phyloP scores from a whole-genome alignment of 1,140 invertebrate species.

The Pseudomyrmex sp. region DNA sequence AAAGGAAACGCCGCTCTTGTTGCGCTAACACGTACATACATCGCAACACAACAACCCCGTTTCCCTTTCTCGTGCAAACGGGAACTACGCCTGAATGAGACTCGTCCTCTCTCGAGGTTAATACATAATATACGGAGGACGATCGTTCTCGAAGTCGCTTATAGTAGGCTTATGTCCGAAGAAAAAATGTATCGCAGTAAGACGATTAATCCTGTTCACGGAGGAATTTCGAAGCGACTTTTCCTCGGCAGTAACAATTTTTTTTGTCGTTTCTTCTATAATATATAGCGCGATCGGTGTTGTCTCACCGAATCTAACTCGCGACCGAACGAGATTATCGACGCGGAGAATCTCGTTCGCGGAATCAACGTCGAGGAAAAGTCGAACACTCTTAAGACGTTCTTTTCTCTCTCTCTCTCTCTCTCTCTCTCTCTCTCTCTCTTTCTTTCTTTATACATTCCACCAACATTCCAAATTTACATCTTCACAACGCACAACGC shows the following conservation, averaged over 20 bases:
- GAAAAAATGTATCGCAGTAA: conserved; percentile 18
- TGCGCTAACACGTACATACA: not conserved
- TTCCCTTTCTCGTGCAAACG: not conserved
- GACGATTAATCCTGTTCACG: conserved; percentile 8
- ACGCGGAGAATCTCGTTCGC: too few species aligned
- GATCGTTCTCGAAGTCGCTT: conserved; percentile 21
- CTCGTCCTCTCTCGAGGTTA: not conserved
- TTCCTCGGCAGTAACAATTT: not conserved
- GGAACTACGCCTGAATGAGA: conserved; percentile 24
- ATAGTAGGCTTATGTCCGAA: conserved; percentile 1
- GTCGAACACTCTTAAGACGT: too few species aligned
- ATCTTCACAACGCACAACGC: too few species aligned
- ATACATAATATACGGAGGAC: too few species aligned
- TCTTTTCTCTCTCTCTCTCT: too few species aligned
- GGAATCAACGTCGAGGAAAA: too few species aligned
- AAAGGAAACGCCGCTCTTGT: not conserved
- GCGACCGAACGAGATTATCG: too few species aligned
- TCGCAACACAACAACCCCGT: not conserved
- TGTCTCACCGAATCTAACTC: not conserved
- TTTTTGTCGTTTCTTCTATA: too few species aligned
- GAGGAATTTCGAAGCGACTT: conserved; percentile 19
- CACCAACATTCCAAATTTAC: too few species aligned
- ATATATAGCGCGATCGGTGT: not conserved
- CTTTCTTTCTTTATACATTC: too few species aligned
- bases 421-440: too few species aligned